These are phyloP conservation scores for Paralvinella palmiformis DNA, from an alignment of 1,140 invertebrate species.

Conservation along the genomic window DNA sequence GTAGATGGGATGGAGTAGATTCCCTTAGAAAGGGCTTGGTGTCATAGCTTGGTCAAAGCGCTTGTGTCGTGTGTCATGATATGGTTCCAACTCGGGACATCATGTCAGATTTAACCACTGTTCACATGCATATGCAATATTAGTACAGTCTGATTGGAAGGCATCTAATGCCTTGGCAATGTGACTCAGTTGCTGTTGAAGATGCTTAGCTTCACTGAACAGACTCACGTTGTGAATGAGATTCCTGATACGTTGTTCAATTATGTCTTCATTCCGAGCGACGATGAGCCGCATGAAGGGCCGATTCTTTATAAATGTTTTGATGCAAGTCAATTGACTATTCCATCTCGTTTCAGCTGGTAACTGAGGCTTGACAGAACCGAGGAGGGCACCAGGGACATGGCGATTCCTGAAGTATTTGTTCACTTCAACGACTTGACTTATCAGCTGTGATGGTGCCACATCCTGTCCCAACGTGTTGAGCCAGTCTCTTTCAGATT, in stretches of 20 bases:
- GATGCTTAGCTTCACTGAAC: slow-evolving; percentile 21
- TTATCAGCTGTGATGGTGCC: too few relatives aligned
- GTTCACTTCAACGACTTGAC: too few relatives aligned
- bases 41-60: background rate
- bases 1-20: background rate
- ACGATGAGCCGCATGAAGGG: background rate
- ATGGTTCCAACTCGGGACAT: background rate
- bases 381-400: too few relatives aligned
- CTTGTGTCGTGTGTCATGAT: background rate
- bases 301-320: background rate
- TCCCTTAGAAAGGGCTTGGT: background rate
- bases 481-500: too few relatives aligned
- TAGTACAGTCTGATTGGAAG: background rate
- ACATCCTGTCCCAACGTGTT: too few relatives aligned
- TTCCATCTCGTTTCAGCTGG: slow-evolving; percentile 15
- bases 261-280: background rate
- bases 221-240: slow-evolving; percentile 19
- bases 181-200: background rate
- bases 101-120: background rate
- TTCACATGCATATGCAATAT: background rate
- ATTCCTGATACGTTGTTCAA: background rate
- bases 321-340: slow-evolving; percentile 16
- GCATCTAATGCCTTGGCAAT: background rate
- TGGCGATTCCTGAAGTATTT: too few relatives aligned
- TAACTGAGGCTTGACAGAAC: slow-evolving; percentile 22